Percentiles rank a stretch among this genome's conserved stretches.
Conservation (phyloP, 2,113 vertebrate species). For the Gnathonemus echidnorhynchus region DNA sequence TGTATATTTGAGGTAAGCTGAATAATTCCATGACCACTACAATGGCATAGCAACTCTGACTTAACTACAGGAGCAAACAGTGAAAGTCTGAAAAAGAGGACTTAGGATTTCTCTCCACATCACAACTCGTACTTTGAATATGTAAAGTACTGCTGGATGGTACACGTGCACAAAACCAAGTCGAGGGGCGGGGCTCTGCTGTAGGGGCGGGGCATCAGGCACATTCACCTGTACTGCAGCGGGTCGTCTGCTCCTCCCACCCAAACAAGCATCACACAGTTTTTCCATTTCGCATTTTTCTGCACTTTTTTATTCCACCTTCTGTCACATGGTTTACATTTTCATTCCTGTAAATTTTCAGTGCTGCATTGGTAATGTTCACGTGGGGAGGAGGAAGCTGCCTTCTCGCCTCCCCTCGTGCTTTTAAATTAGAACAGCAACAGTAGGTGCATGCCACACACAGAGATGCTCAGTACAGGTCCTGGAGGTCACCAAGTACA, state of each 20-base stretch:
- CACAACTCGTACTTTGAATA: constrained; percentile 57
- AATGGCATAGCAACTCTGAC: background rate
- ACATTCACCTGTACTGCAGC: background rate
- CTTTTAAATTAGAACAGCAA: constrained; percentile 8
- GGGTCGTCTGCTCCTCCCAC: too few relatives aligned
- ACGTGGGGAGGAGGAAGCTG: background rate
- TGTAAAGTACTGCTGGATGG: constrained; percentile 30
- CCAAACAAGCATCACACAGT: background rate
- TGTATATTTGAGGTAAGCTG: background rate
- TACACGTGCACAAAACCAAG: constrained; percentile 12
- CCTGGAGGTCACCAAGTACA: background rate
- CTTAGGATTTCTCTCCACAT: constrained; percentile 37
- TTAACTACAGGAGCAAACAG: background rate
- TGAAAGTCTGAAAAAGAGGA: constrained; percentile 47
- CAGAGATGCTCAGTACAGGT: background rate
- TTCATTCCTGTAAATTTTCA: constrained; percentile 8
- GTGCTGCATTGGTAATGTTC: background rate
- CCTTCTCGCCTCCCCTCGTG: background rate
- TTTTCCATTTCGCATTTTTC: background rate
- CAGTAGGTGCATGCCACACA: constrained; percentile 4
- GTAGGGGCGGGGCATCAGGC: too few relatives aligned
- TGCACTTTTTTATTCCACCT: background rate
- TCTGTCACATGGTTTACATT: constrained; percentile 2
- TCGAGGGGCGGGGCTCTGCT: background rate
- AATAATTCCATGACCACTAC: background rate